Conservation (phyloP, 2,113 vertebrate species). For the Festucalex cinctus region DNA sequence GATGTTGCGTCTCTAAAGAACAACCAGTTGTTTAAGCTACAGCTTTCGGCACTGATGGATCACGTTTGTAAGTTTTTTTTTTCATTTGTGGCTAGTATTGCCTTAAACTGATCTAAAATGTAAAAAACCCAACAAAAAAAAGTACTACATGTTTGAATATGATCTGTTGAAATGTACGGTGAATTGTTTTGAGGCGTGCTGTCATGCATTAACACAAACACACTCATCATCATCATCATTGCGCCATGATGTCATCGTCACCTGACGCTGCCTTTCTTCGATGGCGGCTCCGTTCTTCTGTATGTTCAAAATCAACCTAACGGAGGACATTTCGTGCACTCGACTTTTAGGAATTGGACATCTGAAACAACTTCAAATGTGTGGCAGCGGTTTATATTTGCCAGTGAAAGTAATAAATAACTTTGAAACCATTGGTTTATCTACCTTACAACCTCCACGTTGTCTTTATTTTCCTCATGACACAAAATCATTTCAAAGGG, state of each 20-base stretch:
- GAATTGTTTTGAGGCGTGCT: conserved; percentile 63
- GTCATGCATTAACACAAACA: conserved; percentile 43
- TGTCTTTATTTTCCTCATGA: conserved; percentile 32
- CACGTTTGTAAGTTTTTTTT: conserved; percentile 37
- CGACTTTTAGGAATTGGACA: conserved; percentile 66
- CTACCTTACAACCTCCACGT: conserved; percentile 39
- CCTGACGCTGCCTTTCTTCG: conserved; percentile 59
- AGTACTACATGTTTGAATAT: conserved; percentile 23
- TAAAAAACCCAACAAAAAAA: conserved; percentile 37
- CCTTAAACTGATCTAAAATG: conserved; percentile 64
- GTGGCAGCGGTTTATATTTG: conserved; percentile 70
- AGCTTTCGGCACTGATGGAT: conserved; percentile 50
- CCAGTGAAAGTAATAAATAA: conserved; percentile 69
- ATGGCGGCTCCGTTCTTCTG: conserved; percentile 50
- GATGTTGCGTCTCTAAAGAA: conserved; percentile 61
- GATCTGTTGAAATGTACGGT: conserved; percentile 41
- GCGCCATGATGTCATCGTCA: conserved; percentile 41
- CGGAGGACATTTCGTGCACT: conserved; percentile 69
- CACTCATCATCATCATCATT: conserved; percentile 20
- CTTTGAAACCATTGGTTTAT: conserved; percentile 70
- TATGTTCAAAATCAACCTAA: conserved; percentile 57
- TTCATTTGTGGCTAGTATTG: conserved; percentile 55
- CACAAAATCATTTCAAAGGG: not conserved
- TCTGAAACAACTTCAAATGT: conserved; percentile 61
- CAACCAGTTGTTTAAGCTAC: conserved; percentile 70